Evolutionary conservation across 2,797 vertebrate genomes (phyloP).

Genomic region (Gobionotothen gibberifrons): DNA sequence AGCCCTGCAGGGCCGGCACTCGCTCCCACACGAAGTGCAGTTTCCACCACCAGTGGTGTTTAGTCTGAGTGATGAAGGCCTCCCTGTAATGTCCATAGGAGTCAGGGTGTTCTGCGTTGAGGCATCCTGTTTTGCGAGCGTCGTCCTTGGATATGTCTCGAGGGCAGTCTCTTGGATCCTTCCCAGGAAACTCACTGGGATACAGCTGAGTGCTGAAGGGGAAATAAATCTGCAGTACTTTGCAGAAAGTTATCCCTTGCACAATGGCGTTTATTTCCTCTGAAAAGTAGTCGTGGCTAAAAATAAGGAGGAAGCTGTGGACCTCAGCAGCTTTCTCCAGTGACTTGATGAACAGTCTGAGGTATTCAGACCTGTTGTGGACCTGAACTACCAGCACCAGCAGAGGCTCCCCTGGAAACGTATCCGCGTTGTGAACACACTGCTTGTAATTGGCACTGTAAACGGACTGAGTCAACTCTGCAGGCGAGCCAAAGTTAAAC

Average conservation of each 20-base stretch:
- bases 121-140: conserved; percentile 78
- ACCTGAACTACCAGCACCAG: conserved; percentile 86
- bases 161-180: conserved; percentile 81
- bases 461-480: conserved; percentile 70
- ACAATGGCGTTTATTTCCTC: conserved; percentile 81
- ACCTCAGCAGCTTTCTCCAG: conserved; percentile 76
- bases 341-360: conserved; percentile 81
- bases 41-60: conserved; percentile 91
- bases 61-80: conserved; percentile 83
- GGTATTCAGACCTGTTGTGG: conserved; percentile 84
- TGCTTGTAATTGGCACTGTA: conserved; percentile 81
- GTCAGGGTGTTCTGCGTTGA: conserved; percentile 84
- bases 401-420: conserved; percentile 75
- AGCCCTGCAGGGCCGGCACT: conserved; percentile 78
- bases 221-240: conserved; percentile 86
- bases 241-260: conserved; percentile 83
- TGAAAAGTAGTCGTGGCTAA: conserved; percentile 86
- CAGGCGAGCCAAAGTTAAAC: conserved; percentile 65
- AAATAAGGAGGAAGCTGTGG: conserved; percentile 81
- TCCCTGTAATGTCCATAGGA: conserved; percentile 86
- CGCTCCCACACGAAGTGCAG: conserved; percentile 88
- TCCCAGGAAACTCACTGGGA: conserved; percentile 84
- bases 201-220: conserved; percentile 87
- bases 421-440: conserved; percentile 73
- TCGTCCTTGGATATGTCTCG: conserved; percentile 77